Percentiles rank a stretch among this genome's conserved stretches.
phyloP scores from a whole-genome alignment of 2,888 invertebrate genomes.

The Reticulitermes lucifugus region DNA sequence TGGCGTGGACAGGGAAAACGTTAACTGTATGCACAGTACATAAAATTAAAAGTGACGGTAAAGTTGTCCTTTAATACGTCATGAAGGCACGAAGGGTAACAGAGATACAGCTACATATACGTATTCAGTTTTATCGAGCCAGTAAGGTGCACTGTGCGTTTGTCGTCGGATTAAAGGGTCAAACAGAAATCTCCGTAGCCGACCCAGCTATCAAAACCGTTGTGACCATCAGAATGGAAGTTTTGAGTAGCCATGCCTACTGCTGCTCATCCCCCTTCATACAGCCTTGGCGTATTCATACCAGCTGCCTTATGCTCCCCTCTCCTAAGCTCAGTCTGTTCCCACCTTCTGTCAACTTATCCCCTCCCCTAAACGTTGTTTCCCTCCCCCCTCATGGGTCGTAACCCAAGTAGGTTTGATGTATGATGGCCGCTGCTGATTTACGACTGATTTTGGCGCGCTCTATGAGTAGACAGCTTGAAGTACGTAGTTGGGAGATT shows the following conservation, averaged over 20 bases:
- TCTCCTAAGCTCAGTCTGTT: slow-evolving; percentile 16
- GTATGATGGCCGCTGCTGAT: slow-evolving; percentile 52
- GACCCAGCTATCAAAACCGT: background rate
- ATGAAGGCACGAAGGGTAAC: too few species aligned
- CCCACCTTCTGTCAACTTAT: slow-evolving; percentile 43
- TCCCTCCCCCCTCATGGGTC: slow-evolving; percentile 21
- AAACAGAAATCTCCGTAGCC: slow-evolving; percentile 15
- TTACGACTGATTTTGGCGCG: slow-evolving; percentile 25
- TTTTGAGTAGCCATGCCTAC: background rate
- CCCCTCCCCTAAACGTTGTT: slow-evolving; percentile 17
- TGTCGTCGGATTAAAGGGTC: background rate
- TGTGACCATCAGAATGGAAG: background rate
- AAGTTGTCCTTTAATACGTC: too few species aligned
- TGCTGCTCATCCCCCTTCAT: background rate
- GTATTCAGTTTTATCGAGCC: too few species aligned
- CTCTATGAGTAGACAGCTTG: background rate
- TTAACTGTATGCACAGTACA: too few species aligned
- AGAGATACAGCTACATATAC: too few species aligned
- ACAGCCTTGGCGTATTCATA: slow-evolving; percentile 5
- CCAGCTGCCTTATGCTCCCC: slow-evolving; percentile 16
- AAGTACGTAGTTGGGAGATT: slow-evolving; percentile 40
- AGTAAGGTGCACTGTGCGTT: too few species aligned
- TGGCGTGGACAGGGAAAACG: too few species aligned
- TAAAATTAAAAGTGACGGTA: too few species aligned
- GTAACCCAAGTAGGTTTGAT: slow-evolving; percentile 40